These are phyloP conservation scores for Automeris io DNA, from an alignment of 2,888 invertebrate genomes.

Conservation along the genomic window DNA sequence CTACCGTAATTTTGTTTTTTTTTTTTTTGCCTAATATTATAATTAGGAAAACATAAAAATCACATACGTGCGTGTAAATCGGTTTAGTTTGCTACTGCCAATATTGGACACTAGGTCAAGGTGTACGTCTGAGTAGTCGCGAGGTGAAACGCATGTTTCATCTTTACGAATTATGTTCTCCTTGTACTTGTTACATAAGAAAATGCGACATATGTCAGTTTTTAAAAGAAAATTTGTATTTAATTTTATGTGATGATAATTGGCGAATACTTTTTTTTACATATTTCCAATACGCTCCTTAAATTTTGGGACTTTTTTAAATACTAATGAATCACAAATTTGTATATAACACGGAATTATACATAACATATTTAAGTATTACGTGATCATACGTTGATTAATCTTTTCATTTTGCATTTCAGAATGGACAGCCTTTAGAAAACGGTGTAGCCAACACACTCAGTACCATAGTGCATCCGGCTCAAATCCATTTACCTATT, in stretches of 20 bases:
- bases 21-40: too few relatives aligned
- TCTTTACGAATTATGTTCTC: background rate
- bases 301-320: too few relatives aligned
- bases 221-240: background rate
- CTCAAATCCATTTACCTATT: conserved; percentile 67
- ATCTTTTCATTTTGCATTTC: conserved; percentile 20
- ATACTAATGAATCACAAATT: too few relatives aligned
- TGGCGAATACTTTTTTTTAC: too few relatives aligned
- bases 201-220: background rate
- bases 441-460: conserved; percentile 51
- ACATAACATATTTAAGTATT: too few relatives aligned
- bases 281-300: too few relatives aligned
- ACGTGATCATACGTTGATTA: background rate
- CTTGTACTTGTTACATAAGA: conserved; percentile 1
- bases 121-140: background rate
- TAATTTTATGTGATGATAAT: too few relatives aligned
- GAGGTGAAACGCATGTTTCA: background rate
- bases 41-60: too few relatives aligned
- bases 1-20: too few relatives aligned
- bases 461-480: conserved; percentile 62
- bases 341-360: too few relatives aligned
- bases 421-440: conserved; percentile 52
- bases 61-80: too few relatives aligned
- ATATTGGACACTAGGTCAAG: background rate
- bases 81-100: background rate